A percentile compares a stretch with the other conserved stretches of the same genome.
These are phyloP conservation scores for Heteromormyrus szaboi DNA, from an alignment of 2,797 vertebrate species.

Conservation along the genomic window DNA sequence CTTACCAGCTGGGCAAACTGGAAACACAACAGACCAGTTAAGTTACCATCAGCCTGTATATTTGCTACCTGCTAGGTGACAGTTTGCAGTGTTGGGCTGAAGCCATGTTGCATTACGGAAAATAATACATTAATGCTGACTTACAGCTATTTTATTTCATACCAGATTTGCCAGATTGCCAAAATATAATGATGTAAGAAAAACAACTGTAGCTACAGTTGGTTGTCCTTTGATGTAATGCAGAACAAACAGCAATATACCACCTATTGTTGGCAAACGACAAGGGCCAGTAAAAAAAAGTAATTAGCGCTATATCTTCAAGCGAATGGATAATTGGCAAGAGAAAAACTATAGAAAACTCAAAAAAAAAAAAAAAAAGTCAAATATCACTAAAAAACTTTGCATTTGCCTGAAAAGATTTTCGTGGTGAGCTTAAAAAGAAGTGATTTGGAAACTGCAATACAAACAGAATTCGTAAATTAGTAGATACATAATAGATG, in stretches of 20 bases:
- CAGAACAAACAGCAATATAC: background rate
- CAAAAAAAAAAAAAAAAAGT: background rate
- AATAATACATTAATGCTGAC: background rate
- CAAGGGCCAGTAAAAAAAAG: background rate
- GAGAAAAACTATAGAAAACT: background rate
- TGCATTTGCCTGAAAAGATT: background rate
- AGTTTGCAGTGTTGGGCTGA: background rate
- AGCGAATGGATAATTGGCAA: background rate
- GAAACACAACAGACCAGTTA: conserved; percentile 6
- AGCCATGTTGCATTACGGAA: background rate
- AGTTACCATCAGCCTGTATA: background rate
- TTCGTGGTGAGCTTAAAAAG: background rate
- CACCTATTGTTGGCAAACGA: background rate
- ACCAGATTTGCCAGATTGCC: background rate
- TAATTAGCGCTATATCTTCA: background rate
- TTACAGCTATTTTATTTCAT: background rate
- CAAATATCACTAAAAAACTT: background rate
- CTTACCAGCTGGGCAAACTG: conserved; percentile 93
- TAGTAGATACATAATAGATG: background rate
- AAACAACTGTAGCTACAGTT: background rate
- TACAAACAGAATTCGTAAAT: background rate
- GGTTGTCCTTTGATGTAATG: background rate
- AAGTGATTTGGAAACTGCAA: background rate
- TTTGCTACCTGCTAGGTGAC: background rate
- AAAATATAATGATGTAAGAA: background rate